Base-by-base conservation (phyloP, 2,113 vertebrate genomes). In the Gymnogyps californianus region DNA sequence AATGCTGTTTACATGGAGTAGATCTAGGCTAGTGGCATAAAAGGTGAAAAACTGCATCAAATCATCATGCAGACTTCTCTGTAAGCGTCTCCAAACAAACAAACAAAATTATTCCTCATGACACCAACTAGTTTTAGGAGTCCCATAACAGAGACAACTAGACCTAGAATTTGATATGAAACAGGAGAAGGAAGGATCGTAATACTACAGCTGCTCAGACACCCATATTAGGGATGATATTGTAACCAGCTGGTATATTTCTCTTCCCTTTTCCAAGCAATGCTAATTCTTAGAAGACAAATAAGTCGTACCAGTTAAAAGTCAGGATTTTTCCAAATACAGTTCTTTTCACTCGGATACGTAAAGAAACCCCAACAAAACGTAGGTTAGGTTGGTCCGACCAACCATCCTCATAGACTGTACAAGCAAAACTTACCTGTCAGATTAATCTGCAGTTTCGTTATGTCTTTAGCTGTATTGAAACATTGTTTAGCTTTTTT, bases 401-500 rank as follows among this genome's bases (percentile, higher is more conserved):
- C 7, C 25, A 94, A 70, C 17, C 36, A 77, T 25, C 16, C 40
- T 67, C 38, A 67, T 6, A 81, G 21, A 78, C 40, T 28, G 17
- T 26, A 42, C 10, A 83, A 89, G 58, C 54, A 85, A 87, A 93
- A 77, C 98, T 62, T 98, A 99, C 99, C 99, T 57, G 98, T 99
- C 97, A 98, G 97, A 95, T 98, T 98, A 91, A 99, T 95, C 67
- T 98, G 88, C 44, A 99, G 98, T 54, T 98, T 98, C 2, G 98
- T 98, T 65, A 99, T 97, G 52, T 99, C 97, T 96, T 98, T 98
- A 64, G 99, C 99, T 57, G 59, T 93, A 67, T 1, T 92, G 59
- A 99, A 98, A 96, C 98, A 98, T 2, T 99, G 98, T 90, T 99
- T 99, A 92, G 99, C 99, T 69, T 97, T 97, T 96, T 97, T 98